These are phyloP conservation scores for Amorpha juglandis DNA, from an alignment of 2,888 invertebrate species.

Conservation along the genomic window DNA sequence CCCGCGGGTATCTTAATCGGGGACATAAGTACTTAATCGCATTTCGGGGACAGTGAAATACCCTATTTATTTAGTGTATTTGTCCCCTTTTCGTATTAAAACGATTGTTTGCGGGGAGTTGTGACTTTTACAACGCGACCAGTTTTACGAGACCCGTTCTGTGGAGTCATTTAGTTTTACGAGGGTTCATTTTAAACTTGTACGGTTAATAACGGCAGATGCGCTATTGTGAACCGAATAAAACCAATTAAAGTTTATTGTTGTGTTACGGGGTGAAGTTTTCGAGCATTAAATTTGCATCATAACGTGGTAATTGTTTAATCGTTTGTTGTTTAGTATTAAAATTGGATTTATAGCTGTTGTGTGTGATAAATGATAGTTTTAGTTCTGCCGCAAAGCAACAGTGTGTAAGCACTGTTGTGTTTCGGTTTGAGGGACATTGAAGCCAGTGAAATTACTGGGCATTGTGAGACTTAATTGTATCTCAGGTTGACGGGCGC, in stretches of 20 bases:
- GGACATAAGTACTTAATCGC: slow-evolving; percentile 83
- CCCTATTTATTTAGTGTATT: slow-evolving; percentile 78
- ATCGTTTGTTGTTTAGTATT: slow-evolving; percentile 47
- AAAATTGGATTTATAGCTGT: slow-evolving; percentile 14
- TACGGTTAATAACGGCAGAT: slow-evolving; percentile 56
- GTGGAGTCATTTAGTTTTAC: slow-evolving; percentile 34
- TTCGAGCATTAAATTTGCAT: slow-evolving; percentile 74
- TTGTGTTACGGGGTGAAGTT: slow-evolving; percentile 52
- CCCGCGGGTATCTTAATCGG: slow-evolving; percentile 74
- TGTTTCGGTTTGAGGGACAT: too few relatives aligned
- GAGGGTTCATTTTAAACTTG: slow-evolving; percentile 55
- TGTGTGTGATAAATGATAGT: slow-evolving; percentile 9
- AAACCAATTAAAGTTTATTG: slow-evolving; percentile 67
- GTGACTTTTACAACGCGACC: slow-evolving; percentile 66
- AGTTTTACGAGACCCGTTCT: slow-evolving; percentile 51
- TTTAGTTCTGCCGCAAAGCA: too few relatives aligned
- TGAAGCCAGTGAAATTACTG: too few relatives aligned
- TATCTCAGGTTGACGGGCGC: too few relatives aligned
- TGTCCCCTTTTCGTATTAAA: slow-evolving; percentile 68
- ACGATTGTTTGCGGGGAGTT: slow-evolving; percentile 75
- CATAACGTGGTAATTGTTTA: slow-evolving; percentile 73
- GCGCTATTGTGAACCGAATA: slow-evolving; percentile 48
- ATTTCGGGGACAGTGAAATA: slow-evolving; percentile 73
- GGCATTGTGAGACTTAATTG: too few relatives aligned
- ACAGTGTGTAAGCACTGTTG: too few relatives aligned